Evolutionary conservation across 2,888 invertebrate genomes (phyloP), one percentile per base, ranked within the genome.

Genomic region (Leptinotarsa haldemani): DNA sequence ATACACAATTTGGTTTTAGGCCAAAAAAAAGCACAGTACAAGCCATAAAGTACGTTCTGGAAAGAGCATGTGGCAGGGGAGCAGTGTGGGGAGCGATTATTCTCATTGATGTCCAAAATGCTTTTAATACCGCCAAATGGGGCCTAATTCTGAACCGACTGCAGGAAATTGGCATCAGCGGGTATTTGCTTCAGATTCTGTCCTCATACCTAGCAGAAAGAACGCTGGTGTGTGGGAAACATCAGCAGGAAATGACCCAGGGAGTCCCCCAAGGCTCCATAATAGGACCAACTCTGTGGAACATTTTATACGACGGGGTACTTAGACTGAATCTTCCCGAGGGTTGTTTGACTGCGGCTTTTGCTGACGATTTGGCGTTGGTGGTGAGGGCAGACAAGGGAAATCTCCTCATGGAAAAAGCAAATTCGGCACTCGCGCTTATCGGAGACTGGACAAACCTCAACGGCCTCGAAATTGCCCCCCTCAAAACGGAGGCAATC

Each of bases 401-500:
- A 53, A 46, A 53, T 20, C 13, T 18, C 1, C 18, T 67, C 4
- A n/a, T 53, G 1, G n/a, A 20, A 3, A 71, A n/a, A 56, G 25
- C 20, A 53, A 53, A 47, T n/a, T 30, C 1, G 16, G 56, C 66
- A 3, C n/a, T 66, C 5, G 58, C 2, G 20, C 25, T 15, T 12
- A 22, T 52, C 13, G 18, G 50, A 5, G 50, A 18, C 1, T 75
- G 75, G 72, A 71, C 63, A 52, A 68, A 3, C 1, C 4, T 16
- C 15, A 48, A 66, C 5, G 47, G 25, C 0, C 47, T 75, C 2
- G 25, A 53, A 15, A 30, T 74, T 15, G 67, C 69, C 0, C 65
- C 76, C 12, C 22, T 40, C 0, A 76, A 76, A 47, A 76, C 69
- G 0, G 71, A 74, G 48, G 56, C 71, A 1, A 20, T 74, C 1